phyloP scores from a whole-genome alignment of 2,113 vertebrate genomes.

The Charadrius vociferus region DNA sequence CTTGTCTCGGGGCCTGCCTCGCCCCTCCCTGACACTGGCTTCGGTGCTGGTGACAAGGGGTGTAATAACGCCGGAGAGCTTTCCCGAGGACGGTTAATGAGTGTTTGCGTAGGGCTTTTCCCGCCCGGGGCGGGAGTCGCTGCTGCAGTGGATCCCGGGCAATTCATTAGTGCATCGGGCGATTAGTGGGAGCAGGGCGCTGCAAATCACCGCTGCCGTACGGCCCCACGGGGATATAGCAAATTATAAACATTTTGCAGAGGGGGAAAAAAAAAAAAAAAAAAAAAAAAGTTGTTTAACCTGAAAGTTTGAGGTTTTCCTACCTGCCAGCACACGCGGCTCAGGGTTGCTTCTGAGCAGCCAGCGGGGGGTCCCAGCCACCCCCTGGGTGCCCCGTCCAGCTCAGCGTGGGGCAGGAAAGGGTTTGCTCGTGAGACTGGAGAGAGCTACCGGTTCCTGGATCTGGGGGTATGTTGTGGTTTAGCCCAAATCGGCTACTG shows the following conservation, averaged over 20 bases:
- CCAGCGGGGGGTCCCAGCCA: rapidly evolving
- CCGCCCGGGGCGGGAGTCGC: not conserved
- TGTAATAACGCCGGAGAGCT: not conserved
- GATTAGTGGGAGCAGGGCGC: not conserved
- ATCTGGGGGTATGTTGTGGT: not conserved
- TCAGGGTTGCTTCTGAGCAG: not conserved
- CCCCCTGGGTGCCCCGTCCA: rapidly evolving
- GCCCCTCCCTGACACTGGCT: not conserved
- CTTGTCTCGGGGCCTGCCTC: not conserved
- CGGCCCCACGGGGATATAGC: rapidly evolving
- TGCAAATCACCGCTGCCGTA: rapidly evolving
- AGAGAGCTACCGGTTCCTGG: not conserved
- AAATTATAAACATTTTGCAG: not conserved
- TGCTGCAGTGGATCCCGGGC: not conserved
- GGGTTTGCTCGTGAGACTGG: not conserved
- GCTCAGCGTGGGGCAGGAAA: not conserved
- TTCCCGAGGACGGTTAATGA: not conserved
- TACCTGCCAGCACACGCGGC: not conserved
- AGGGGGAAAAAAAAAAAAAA: too few species aligned
- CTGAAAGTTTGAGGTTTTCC: not conserved
- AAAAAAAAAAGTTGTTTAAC: not conserved
- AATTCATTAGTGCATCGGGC: rapidly evolving
- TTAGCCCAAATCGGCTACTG: too few species aligned
- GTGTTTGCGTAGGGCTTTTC: not conserved
- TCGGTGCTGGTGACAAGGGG: not conserved